Conservation (phyloP, 1,140 invertebrate species). For the Ephestia elutella region DNA sequence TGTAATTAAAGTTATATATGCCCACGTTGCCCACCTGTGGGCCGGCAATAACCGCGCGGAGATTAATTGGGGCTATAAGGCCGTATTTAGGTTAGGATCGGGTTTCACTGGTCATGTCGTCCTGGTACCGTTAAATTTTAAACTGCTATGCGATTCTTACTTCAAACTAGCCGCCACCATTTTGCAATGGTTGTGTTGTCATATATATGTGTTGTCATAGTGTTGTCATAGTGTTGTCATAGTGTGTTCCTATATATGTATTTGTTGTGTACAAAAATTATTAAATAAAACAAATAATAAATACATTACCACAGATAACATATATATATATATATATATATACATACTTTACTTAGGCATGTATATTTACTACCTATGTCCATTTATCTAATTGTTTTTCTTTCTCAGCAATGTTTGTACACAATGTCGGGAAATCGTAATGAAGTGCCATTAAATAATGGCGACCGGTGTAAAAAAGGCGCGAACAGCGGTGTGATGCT, state of each 20-base stretch:
- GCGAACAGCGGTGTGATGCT: not conserved
- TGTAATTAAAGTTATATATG: not conserved
- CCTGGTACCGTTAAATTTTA: not conserved
- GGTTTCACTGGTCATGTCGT: not conserved
- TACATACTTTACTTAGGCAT: too few species aligned
- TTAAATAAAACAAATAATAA: too few species aligned
- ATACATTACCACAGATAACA: too few species aligned
- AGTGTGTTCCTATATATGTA: too few species aligned
- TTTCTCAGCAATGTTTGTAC: not conserved
- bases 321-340: too few species aligned
- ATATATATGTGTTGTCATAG: too few species aligned
- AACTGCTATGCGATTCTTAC: too few species aligned
- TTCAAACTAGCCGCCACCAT: too few species aligned
- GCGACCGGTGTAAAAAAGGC: not conserved
- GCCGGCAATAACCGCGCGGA: not conserved
- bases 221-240: too few species aligned
- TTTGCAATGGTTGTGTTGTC: too few species aligned
- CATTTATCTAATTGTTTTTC: not conserved
- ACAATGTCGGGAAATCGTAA: not conserved
- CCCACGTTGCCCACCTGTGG: not conserved
- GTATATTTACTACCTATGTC: too few species aligned
- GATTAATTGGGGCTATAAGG: not conserved
- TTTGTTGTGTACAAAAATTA: too few species aligned
- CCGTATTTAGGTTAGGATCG: not conserved
- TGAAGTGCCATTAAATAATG: not conserved